Evolutionary conservation across 1,140 invertebrate genomes (phyloP).

Genomic region (Monomorium pharaonis): DNA sequence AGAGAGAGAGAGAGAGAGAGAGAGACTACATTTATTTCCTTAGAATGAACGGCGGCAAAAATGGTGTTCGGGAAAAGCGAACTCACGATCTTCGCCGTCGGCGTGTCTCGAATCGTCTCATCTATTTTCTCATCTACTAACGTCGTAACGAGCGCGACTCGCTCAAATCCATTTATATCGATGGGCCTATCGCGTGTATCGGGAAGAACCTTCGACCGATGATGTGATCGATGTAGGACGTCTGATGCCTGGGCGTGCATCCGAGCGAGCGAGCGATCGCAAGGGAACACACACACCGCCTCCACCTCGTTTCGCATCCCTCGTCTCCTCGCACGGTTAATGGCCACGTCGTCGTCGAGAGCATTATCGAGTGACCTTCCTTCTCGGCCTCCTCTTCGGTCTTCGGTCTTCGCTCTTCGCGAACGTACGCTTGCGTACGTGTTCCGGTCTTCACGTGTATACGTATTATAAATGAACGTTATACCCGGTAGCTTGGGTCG

Average conservation of each 20-base stretch:
- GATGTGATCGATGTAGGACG: constrained; percentile 54
- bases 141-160: background rate
- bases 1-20: background rate
- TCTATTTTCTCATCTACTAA: background rate
- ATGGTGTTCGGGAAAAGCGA: background rate
- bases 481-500: background rate
- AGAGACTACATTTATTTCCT: background rate
- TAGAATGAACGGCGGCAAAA: background rate
- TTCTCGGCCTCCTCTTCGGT: constrained; percentile 17
- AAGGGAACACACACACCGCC: constrained; percentile 1
- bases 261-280: constrained; percentile 4
- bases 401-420: constrained; percentile 42
- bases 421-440: background rate
- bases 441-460: background rate
- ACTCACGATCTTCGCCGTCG: background rate
- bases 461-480: constrained; percentile 3
- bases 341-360: constrained; percentile 44
- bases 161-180: constrained; percentile 31
- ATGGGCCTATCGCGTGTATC: constrained; percentile 44
- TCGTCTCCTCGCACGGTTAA: constrained; percentile 56
- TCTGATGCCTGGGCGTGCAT: constrained; percentile 49
- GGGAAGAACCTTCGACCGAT: constrained; percentile 31
- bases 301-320: background rate
- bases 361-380: constrained; percentile 61
- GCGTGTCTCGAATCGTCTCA: background rate